Percentiles rank a stretch among this genome's conserved stretches.
These are phyloP conservation scores for Helicoverpa assulta DNA, from an alignment of 2,888 invertebrate species.

Conservation along the genomic window DNA sequence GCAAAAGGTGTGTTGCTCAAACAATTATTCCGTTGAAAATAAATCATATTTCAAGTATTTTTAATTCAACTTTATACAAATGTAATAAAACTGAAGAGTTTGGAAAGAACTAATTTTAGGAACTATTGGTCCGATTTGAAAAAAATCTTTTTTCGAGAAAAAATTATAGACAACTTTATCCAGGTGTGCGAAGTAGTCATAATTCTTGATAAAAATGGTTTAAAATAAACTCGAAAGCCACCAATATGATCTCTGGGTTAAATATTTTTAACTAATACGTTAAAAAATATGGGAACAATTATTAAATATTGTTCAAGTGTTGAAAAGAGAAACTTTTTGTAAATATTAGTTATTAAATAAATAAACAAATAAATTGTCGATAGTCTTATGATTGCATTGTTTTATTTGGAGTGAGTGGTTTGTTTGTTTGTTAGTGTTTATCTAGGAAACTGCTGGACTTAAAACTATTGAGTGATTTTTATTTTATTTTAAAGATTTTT, in stretches of 20 bases:
- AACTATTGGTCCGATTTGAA: no score
- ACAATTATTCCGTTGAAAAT: no score
- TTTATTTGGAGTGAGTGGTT: slow-evolving; percentile 40
- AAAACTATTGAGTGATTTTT: neutral
- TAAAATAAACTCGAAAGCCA: slow-evolving; percentile 37
- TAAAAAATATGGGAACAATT: slow-evolving; percentile 63
- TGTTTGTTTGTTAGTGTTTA: slow-evolving; percentile 18
- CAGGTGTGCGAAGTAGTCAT: no score
- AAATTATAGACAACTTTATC: no score
- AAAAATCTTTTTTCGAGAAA: no score
- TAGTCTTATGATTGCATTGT: slow-evolving; percentile 25
- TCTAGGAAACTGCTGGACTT: slow-evolving; percentile 12
- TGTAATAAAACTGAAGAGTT: no score
- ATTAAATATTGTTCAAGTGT: slow-evolving; percentile 51
- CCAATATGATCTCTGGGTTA: slow-evolving; percentile 54
- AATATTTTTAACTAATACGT: slow-evolving; percentile 42
- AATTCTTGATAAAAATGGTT: neutral
- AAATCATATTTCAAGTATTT: no score
- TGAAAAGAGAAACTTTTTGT: slow-evolving; percentile 42
- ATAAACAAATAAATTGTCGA: slow-evolving; percentile 22
- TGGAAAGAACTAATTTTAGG: no score
- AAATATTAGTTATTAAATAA: slow-evolving; percentile 42
- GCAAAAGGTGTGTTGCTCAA: no score
- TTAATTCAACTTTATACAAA: no score
- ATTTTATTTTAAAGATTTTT: neutral